Base-by-base conservation (phyloP, 2,888 invertebrate species). In the Lissonota sp. region DNA sequence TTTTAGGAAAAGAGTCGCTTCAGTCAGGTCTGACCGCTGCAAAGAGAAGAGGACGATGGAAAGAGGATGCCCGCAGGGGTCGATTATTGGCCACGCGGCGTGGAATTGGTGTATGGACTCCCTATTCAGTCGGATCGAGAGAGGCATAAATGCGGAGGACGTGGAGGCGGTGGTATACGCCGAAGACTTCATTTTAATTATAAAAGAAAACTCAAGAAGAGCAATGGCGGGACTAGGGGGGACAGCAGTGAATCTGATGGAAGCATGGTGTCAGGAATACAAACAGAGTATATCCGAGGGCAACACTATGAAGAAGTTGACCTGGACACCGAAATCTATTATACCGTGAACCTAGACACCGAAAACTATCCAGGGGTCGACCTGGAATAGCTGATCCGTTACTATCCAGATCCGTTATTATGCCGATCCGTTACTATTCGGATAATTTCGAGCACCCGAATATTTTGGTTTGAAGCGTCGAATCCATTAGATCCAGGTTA, bases 71-170 rank as follows among this genome's bases (percentile, higher is more conserved):
- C 26, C 26, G 26, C 26, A 26, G 26, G 26, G 26, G 26, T 26
- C 26, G 3, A 26, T 26, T 26, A 26, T 26, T 26, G 26, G 26
- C 26, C 26, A 1, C 1, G 26, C 26, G 26, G 26, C 26, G 26
- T 87, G 86, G 85, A 81, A 83, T 40, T 62, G 82, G 16, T 39
- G 76, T 0, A 80, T 85, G 66, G 82, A 86, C 14, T 60, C 62
- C 2, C 40, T 84, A 5, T 74, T 86, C 0, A 51, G 40, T 4
- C n/a, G 12, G 10, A 0, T 78, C 0, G n/a, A 46, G 0, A 14
- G 8, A 3, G 26, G 7, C 1, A 40, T 16, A 0, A 4, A 58
- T 5, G 4, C 39, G 4, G 12, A 12, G 0, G 42, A 67, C 0
- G 4, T 26, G 3, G 71, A 71, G 4, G 49, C 37, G 4, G 49